These are phyloP conservation scores for Glyptemys insculpta DNA, from an alignment of 2,797 vertebrate genomes.

Conservation along the genomic window DNA sequence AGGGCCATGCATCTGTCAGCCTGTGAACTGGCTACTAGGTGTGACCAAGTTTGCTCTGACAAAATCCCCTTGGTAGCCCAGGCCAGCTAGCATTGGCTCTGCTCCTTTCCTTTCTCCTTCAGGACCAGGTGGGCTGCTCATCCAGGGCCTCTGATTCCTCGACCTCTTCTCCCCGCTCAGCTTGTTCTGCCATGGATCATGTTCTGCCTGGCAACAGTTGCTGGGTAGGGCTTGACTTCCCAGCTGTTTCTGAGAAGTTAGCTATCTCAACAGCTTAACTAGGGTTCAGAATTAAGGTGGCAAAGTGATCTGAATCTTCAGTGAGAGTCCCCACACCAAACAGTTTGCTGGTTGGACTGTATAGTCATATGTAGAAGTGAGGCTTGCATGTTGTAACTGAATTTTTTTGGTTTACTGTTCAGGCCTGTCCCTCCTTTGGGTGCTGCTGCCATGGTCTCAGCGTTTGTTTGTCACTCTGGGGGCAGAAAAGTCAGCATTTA, in stretches of 20 bases:
- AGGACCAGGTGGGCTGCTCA: neutral
- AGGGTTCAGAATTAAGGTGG: neutral
- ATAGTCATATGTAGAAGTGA: neutral
- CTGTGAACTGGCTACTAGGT: neutral
- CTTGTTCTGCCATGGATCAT: neutral
- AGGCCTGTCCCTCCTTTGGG: neutral
- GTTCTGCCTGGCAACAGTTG: neutral
- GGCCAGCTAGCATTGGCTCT: neutral
- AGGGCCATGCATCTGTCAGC: neutral
- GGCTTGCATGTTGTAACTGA: fast-evolving
- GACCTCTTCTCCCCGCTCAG: neutral
- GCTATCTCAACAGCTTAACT: neutral
- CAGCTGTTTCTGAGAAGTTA: neutral
- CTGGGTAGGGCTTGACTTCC: neutral
- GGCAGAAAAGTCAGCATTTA: neutral
- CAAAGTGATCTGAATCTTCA: neutral
- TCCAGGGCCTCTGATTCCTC: neutral
- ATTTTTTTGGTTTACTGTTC: neutral
- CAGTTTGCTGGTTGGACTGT: neutral
- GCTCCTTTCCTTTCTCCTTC: neutral
- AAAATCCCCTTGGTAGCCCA: neutral
- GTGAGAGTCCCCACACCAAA: neutral
- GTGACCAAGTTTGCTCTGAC: neutral
- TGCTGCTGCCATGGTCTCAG: neutral
- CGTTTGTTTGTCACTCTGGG: neutral